phyloP scores from a whole-genome alignment of 2,113 vertebrate species.

The Oriolus oriolus region DNA sequence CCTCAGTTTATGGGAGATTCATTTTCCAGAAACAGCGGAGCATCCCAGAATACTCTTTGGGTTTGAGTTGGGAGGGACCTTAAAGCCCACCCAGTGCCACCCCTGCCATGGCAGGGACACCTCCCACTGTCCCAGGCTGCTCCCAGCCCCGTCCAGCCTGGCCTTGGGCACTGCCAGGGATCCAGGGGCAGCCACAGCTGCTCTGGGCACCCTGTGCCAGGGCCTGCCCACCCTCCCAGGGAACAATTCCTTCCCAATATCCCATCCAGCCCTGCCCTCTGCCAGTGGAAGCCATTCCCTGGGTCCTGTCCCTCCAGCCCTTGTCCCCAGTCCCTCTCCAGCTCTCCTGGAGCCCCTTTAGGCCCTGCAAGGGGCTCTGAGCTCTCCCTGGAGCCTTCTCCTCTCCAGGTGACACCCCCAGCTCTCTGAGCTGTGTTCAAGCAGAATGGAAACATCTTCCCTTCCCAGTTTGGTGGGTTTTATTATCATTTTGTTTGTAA shows the following conservation, averaged over 20 bases:
- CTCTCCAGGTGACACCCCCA: rapidly evolving
- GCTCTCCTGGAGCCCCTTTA: not conserved
- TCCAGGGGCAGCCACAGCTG: not conserved
- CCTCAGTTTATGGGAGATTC: not conserved
- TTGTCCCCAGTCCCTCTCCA: not conserved
- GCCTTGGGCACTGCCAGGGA: not conserved
- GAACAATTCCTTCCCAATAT: not conserved
- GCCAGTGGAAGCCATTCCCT: not conserved
- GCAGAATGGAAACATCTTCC: not conserved
- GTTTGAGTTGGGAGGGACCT: not conserved
- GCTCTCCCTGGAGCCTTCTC: not conserved
- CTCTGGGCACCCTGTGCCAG: not conserved
- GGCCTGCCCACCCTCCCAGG: rapidly evolving
- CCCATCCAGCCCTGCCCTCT: too few species aligned
- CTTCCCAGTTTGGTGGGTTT: not conserved
- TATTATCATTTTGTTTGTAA: not conserved
- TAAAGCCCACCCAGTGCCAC: rapidly evolving
- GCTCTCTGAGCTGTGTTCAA: not conserved
- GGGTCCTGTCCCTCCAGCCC: rapidly evolving
- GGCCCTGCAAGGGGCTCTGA: not conserved
- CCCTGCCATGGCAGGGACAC: not conserved
- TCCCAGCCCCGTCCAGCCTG: not conserved
- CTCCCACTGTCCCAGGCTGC: rapidly evolving
- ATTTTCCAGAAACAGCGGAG: not conserved
- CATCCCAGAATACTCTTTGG: not conserved